Base-by-base conservation (phyloP, 2,888 invertebrate species). In the Seira ritae region DNA sequence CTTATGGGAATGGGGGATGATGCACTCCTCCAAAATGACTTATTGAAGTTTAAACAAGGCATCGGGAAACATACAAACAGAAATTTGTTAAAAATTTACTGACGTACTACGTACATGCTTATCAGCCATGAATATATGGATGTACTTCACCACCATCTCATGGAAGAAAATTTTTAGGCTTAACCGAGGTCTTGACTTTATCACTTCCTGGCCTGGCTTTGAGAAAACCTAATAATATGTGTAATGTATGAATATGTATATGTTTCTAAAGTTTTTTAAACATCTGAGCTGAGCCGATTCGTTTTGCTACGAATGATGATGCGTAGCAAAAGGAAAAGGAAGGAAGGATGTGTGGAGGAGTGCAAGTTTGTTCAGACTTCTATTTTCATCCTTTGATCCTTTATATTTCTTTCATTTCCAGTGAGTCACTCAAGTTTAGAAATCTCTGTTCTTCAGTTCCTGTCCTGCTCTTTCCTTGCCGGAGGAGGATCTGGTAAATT, bases 281-380 rank as follows among this genome's bases (percentile, higher is more conserved):
- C 68, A 67, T 72, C 72, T 82, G 73, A 68, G 82, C 24, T 72
- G 82, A 68, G 82, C 24, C 77, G 82, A 77, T 77, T 82, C 76
- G 68, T 72, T 82, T 82, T 68, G 82, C 67, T 82, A 81, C 67
- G 76, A 81, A 76, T 81, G 76, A 76, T 81, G 76, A 66, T 65
- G 76, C 72, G 76, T 72, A 71, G 42, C 80, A 67, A 71, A 46
- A 20, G 1, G 19, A 70, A 70, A 46, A 24, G 17, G 31, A 46
- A 46, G 31, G 42, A 42, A 70, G 19, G 50, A 62, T 62, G 23
- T 3, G 50, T 42, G n/a, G n/a, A n/a, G n/a, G n/a, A n/a, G n/a
- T n/a, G n/a, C n/a, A n/a, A 50, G 50, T 50, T 50, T n/a, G n/a
- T n/a, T 50, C 15, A n/a, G 12, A 50, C 12, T 12, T 50, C 50